Evolutionary conservation across 2,888 invertebrate species (phyloP), one percentile per base, ranked within the genome.

Genomic region (Aporophyla nigra): DNA sequence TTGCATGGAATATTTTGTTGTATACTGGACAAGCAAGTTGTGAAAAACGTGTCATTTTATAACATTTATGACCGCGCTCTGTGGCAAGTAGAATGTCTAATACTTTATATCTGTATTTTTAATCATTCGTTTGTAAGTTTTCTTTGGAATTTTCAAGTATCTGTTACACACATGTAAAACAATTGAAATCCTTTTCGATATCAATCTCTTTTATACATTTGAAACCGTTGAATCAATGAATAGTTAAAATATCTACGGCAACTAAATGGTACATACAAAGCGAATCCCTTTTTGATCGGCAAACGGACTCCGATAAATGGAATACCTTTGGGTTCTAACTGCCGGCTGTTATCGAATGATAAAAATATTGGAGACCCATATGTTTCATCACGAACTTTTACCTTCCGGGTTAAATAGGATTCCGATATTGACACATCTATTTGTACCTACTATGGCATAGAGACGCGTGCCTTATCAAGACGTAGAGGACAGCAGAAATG

Each of bases 331-430:
- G 76, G 71, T 74, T 74, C 65, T 79, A 78, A 82, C 78, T 63
- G 63, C 67, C 65, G 74, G 71, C 54, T 77, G 76, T 80, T 82
- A 82, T 75, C 74, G 72, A 53, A 72, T 78, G 80, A 78, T 82
- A 87, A 82, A 84, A 75, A 78, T 86, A 80, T 83, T 74, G 71
- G 65, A 70, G 54, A 74, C 75, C 77, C 81, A 67, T 74, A 83
- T 77, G 65, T 86, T 74, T 81, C 75, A 81, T 74, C 72, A 74
- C 73, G 71, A 84, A 74, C 43, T 80, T 67, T 59, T 68, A 72
- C 75, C 75, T 80, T 63, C 65, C 19, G 62, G 56, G 67, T 59
- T 77, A 67, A 85, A 81, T 74, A 74, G 62, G 21, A 66, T 70
- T 61, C 61, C 69, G 27, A 79, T 76, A 74, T 75, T 76, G 68